phyloP scores from a whole-genome alignment of 2,113 vertebrate genomes.

The Cyanistes caeruleus region DNA sequence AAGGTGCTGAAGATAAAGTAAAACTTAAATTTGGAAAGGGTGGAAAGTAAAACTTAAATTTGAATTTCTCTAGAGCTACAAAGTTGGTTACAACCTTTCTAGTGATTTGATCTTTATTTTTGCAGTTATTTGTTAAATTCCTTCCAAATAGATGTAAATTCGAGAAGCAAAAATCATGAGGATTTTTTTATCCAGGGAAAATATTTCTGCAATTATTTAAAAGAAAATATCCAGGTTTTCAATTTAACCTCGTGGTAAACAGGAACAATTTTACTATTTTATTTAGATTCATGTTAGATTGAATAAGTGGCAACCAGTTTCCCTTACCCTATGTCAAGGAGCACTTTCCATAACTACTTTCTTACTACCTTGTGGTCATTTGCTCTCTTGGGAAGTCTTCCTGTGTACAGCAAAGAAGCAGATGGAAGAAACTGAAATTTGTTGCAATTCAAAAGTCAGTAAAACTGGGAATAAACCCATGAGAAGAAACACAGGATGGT shows the following conservation, averaged over 20 bases:
- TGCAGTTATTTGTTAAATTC: not conserved
- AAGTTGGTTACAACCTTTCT: not conserved
- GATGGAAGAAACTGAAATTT: not conserved
- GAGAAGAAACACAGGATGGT: not conserved
- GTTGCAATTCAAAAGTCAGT: not conserved
- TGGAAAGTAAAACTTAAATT: not conserved
- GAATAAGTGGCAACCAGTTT: not conserved
- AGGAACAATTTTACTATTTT: not conserved
- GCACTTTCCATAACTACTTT: not conserved
- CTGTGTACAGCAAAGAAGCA: not conserved
- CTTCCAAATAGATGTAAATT: not conserved
- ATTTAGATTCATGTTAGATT: not conserved
- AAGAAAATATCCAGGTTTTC: not conserved
- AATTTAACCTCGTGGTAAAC: not conserved
- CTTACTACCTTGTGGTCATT: not conserved
- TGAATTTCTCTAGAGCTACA: not conserved
- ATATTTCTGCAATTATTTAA: not conserved
- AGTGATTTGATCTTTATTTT: not conserved
- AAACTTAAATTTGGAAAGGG: not conserved
- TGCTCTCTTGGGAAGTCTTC: not conserved
- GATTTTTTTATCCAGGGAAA: not conserved
- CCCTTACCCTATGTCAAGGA: accelerated
- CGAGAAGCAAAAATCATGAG: not conserved
- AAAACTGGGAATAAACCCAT: not conserved
- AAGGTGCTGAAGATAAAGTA: not conserved